A percentile compares a stretch with the other conserved stretches of the same genome.
Evolutionary conservation across 2,888 invertebrate genomes (phyloP).

Genomic region (Hydrotaea cyrtoneurina): DNA sequence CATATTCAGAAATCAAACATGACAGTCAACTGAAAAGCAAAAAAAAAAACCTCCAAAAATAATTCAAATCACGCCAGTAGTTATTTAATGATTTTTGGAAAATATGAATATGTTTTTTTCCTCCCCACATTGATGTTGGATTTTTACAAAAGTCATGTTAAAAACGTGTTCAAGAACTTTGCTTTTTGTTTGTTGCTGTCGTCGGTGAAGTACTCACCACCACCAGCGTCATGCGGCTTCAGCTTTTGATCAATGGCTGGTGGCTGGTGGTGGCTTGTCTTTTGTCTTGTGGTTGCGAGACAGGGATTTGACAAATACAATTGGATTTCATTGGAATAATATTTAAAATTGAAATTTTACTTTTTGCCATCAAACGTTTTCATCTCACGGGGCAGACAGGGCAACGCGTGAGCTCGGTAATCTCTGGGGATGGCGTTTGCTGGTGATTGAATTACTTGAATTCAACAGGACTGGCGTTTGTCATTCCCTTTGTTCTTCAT

Average conservation of each 20-base stretch:
- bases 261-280: neutral
- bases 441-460: conserved; percentile 23
- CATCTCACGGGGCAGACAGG: no score
- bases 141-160: conserved; percentile 53
- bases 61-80: conserved; percentile 67
- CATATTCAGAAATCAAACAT: conserved; percentile 45
- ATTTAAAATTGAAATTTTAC: conserved; percentile 28
- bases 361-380: neutral
- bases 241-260: conserved; percentile 46
- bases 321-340: conserved; percentile 17
- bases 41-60: no score
- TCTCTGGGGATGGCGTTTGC: conserved; percentile 18
- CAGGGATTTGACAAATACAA: conserved; percentile 33
- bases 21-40: no score
- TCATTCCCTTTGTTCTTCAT: no score
- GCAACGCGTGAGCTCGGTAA: neutral
- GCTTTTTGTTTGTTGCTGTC: neutral
- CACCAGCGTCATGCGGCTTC: no score
- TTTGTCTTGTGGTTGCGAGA: neutral
- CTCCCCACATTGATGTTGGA: no score
- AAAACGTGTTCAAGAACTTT: conserved; percentile 31
- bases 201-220: neutral
- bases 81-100: conserved; percentile 35
- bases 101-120: no score
- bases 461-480: neutral